Evolutionary conservation across 2,113 vertebrate genomes (phyloP).

Genomic region (Aleadryas rufinucha): DNA sequence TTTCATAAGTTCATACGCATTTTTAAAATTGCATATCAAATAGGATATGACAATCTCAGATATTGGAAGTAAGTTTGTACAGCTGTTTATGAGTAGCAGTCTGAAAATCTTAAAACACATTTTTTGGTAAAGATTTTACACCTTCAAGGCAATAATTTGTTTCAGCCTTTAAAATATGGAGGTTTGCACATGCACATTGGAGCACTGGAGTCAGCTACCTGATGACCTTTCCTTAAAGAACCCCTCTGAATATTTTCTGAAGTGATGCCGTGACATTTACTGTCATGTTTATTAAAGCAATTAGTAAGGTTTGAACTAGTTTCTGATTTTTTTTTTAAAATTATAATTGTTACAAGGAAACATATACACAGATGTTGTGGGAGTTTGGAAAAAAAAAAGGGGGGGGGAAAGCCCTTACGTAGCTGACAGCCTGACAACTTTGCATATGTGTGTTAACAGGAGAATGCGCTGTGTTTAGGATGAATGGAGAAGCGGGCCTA

Average conservation of each 20-base stretch:
- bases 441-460: constrained; percentile 85
- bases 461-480: constrained; percentile 74
- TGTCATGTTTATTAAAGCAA: not conserved
- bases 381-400: constrained; percentile 10
- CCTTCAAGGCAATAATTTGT: not conserved
- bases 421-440: constrained; percentile 77
- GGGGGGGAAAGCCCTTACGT: not conserved
- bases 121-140: not conserved
- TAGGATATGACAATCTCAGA: not conserved
- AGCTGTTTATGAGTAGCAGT: not conserved
- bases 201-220: not conserved
- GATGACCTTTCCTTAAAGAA: not conserved
- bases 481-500: constrained; percentile 77
- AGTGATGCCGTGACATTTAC: not conserved
- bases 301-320: not conserved
- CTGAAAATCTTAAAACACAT: not conserved
- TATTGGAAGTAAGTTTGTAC: not conserved
- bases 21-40: not conserved
- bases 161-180: not conserved
- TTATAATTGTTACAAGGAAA: not conserved
- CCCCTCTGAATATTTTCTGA: not conserved
- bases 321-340: not conserved
- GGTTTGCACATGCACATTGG: not conserved
- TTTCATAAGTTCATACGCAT: rapidly evolving
- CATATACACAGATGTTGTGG: constrained; percentile 73